These are phyloP conservation scores for Blomia tropicalis DNA, from an alignment of 2,888 invertebrate species.

Conservation along the genomic window DNA sequence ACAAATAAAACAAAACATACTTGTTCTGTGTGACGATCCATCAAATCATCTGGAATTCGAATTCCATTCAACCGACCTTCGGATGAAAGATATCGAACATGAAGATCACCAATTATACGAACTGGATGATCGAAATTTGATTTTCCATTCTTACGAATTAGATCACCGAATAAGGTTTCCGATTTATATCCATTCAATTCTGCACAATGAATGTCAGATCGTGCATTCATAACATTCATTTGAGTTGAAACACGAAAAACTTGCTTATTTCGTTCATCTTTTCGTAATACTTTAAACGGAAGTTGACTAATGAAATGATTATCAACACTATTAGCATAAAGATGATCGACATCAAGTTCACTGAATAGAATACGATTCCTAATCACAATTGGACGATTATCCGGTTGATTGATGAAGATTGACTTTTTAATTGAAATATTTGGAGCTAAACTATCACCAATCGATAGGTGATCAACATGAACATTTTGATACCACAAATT, in stretches of 20 bases:
- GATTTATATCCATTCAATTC: background rate
- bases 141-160: background rate
- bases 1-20: conserved; percentile 3
- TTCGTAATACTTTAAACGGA: background rate
- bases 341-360: background rate
- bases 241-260: background rate
- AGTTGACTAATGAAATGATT: background rate
- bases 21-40: background rate
- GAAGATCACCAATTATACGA: background rate
- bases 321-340: background rate
- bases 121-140: background rate
- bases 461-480: background rate
- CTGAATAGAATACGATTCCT: background rate
- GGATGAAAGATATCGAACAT: background rate
- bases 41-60: conserved; percentile 9
- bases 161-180: background rate
- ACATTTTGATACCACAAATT: background rate
- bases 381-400: background rate
- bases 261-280: background rate
- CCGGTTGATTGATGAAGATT: background rate
- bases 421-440: background rate
- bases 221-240: conserved; percentile 1
- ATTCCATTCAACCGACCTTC: background rate
- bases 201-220: background rate
- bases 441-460: background rate